Evolutionary conservation across 2,888 invertebrate species (phyloP).

Genomic region (Drosophila leonis): DNA sequence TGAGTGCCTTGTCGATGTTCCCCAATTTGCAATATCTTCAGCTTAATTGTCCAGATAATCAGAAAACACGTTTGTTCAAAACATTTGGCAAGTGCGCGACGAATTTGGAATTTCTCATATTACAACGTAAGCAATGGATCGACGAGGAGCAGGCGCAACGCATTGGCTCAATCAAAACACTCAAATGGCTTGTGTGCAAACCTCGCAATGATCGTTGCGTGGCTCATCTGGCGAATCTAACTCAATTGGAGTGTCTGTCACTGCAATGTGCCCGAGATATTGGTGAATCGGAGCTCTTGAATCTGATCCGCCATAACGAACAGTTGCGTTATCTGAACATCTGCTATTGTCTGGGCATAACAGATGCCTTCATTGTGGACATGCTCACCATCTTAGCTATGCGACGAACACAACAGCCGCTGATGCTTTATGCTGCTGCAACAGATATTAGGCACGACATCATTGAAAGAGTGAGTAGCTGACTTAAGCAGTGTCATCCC

Average conservation of each 20-base stretch:
- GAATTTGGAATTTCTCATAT: constrained; percentile 54
- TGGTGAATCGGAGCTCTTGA: constrained; percentile 53
- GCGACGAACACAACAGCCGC: constrained; percentile 42
- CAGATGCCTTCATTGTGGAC: constrained; percentile 61
- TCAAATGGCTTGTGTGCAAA: constrained; percentile 66
- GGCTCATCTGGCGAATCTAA: constrained; percentile 42
- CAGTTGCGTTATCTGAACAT: constrained; percentile 62
- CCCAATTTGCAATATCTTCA: constrained; percentile 57
- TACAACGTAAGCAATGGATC: constrained; percentile 70
- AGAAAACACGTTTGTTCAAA: constrained; percentile 59
- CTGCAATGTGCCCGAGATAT: constrained; percentile 65
- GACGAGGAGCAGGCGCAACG: constrained; percentile 62
- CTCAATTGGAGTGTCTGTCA: constrained; percentile 60
- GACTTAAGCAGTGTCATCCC: no score
- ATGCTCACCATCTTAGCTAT: constrained; percentile 42
- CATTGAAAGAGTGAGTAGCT: constrained; percentile 58
- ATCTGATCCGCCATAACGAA: constrained; percentile 57
- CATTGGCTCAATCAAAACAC: constrained; percentile 49
- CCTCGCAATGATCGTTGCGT: constrained; percentile 63
- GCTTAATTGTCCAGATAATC: constrained; percentile 59
- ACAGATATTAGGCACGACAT: constrained; percentile 70
- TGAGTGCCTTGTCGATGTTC: constrained; percentile 51
- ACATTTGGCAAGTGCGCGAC: constrained; percentile 36
- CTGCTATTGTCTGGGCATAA: constrained; percentile 65
- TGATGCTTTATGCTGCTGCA: constrained; percentile 64